Evolutionary conservation across 2,888 invertebrate species (phyloP), one percentile per base, ranked within the genome.

Genomic region (Elmis aenea): DNA sequence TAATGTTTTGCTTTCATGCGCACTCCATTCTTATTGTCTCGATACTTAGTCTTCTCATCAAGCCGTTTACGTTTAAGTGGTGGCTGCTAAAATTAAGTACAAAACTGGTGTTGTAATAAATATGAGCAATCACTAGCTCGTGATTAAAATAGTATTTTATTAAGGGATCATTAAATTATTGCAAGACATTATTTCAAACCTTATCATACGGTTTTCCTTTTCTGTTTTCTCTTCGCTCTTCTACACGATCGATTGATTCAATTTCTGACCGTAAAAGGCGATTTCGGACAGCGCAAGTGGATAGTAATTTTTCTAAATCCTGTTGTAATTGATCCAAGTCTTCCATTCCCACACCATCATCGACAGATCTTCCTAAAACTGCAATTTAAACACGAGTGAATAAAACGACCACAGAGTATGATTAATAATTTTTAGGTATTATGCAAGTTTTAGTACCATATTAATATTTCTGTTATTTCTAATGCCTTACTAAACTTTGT

Each of bases 311-410:
- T 67, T 95, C 94, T 30, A 94, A 67, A 62, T 95, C 94, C 30
- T 84, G 69, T 63, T 95, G 94, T 5, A 95, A 69, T 1, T 79
- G 76, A 62, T 94, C 92, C 27, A 94, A 70, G 60, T 95, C 93
- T 54, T 94, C 93, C 73, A 91, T 84, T 10, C 81, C 83, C 41
- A 93, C 78, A 2, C 80, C 79, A 56, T 89, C 89, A 38, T 85
- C 85, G 2, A 77, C 72, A 16, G 78, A 74, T 34, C 85, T 75
- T 6, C 76, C 74, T 28, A 86, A 67, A 13, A 84, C 77, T 58
- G 40, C 26, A 54, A 53, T 25, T 12, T 40, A n/a, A n/a, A n/a
- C n/a, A n/a, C n/a, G n/a, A n/a, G n/a, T n/a, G n/a, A n/a, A n/a
- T n/a, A n/a, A n/a, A n/a, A n/a, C n/a, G n/a, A n/a, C n/a, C n/a